Percentiles rank a stretch among this genome's conserved stretches.
Conservation (phyloP, 2,888 invertebrate species). For the Platycnemis pennipes region DNA sequence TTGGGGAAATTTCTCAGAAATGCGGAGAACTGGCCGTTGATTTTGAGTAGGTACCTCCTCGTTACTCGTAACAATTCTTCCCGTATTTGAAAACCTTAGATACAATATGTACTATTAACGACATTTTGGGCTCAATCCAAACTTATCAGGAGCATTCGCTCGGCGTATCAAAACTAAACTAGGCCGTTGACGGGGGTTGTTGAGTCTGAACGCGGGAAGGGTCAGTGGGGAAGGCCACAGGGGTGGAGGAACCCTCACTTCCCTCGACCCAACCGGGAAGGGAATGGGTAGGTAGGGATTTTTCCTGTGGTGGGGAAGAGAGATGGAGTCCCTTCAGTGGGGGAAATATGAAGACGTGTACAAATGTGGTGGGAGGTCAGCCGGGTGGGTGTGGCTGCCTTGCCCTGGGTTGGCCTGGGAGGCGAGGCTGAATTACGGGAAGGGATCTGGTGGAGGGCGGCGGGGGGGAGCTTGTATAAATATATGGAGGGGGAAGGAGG, state of each 20-base stretch:
- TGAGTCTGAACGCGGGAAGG: no score
- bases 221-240: no score
- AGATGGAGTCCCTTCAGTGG: background rate
- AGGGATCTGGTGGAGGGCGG: background rate
- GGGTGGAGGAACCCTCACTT: background rate
- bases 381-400: background rate
- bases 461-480: background rate
- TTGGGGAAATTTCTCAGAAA: no score
- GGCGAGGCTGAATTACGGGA: background rate
- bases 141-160: no score
- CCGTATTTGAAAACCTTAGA: no score
- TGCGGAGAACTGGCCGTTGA: no score
- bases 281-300: background rate
- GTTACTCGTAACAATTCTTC: no score
- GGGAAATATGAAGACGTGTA: slow-evolving; percentile 17
- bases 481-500: background rate
- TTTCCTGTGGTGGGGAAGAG: background rate
- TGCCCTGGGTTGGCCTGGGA: background rate
- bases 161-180: no score
- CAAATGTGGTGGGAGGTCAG: background rate
- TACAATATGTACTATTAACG: no score
- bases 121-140: no score
- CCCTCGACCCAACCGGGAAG: background rate
- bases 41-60: no score
- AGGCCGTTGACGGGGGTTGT: no score